Evolutionary conservation across 2,888 invertebrate species (phyloP).

Genomic region (Kuschelorhynchus macadamiae): DNA sequence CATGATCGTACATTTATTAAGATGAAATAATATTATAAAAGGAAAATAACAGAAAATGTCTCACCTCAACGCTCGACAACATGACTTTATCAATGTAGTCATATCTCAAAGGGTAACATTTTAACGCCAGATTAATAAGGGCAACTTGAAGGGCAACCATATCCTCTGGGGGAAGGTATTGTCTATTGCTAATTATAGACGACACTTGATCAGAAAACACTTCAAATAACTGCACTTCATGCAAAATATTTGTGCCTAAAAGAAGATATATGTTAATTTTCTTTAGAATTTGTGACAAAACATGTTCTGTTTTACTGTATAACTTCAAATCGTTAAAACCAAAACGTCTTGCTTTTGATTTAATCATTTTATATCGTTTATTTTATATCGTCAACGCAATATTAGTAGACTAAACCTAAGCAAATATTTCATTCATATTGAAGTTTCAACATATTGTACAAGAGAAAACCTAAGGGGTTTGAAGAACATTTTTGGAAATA

Average conservation of each 20-base stretch:
- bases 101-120: conserved; percentile 95
- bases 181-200: conserved; percentile 92
- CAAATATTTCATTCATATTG: too few species aligned
- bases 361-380: background rate
- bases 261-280: conserved; percentile 14
- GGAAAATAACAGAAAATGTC: conserved; percentile 5
- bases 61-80: conserved; percentile 82
- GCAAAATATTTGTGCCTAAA: conserved; percentile 57
- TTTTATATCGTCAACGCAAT: background rate
- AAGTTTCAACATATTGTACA: too few species aligned
- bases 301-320: too few species aligned
- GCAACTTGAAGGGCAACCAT: conserved; percentile 96
- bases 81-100: conserved; percentile 97
- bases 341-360: too few species aligned
- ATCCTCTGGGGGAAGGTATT: conserved; percentile 96
- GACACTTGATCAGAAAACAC: conserved; percentile 98
- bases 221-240: conserved; percentile 95
- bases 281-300: conserved; percentile 11
- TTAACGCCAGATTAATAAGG: conserved; percentile 93
- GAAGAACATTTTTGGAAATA: too few species aligned
- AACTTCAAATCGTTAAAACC: too few species aligned
- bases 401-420: too few species aligned
- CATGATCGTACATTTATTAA: too few species aligned
- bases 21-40: too few species aligned
- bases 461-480: too few species aligned